Evolutionary conservation across 2,113 vertebrate genomes (phyloP), one percentile per base, ranked within the genome.

Genomic region (Henicopernis longicauda): DNA sequence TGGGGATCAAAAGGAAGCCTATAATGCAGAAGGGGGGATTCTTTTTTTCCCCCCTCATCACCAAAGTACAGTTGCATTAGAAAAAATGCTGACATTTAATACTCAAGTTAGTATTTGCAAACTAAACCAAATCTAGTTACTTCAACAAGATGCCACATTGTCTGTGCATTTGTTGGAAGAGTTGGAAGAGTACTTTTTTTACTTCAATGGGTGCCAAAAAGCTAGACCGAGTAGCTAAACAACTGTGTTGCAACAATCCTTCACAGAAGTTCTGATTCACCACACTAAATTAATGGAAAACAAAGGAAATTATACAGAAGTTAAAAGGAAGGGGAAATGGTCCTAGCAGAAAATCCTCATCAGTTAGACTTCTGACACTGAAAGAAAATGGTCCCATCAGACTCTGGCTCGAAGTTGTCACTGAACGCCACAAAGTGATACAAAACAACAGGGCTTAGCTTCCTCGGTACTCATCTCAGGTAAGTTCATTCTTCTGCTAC

Each of bases 111-210:
- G 42, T 94, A 95, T 89, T 95, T 94, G 55, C 71, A 95, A 96
- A 95, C 76, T 86, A 63, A 94, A 92, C 58, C 59, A 94, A 89
- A 70, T 73, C 82, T 58, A 97, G 62, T 66, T 94, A 81, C 45
- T 95, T 95, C 94, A 92, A 91, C 50, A 94, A 89, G 71, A 83
- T 92, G 40, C 71, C 91, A 90, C 92, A 92, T 78, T 72, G 59
- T 55, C 76, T 81, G 32, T 83, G 50, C 76, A 62, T 90, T 89
- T 92, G 22, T 54, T n/a, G n/a, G n/a, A n/a, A n/a, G 90, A 45
- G 65, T n/a, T 92, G 32, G 26, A 86, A 90, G 45, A 77, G 22
- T 8, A 40, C 25, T 25, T 49, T 34, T 65, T 31, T 76, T 42
- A 71, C 79, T 88, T 88, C 69, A 83, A 1, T 42, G 27, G 32